Evolutionary conservation across 1,140 invertebrate species (phyloP).

Genomic region (Drosophila novamexicana): DNA sequence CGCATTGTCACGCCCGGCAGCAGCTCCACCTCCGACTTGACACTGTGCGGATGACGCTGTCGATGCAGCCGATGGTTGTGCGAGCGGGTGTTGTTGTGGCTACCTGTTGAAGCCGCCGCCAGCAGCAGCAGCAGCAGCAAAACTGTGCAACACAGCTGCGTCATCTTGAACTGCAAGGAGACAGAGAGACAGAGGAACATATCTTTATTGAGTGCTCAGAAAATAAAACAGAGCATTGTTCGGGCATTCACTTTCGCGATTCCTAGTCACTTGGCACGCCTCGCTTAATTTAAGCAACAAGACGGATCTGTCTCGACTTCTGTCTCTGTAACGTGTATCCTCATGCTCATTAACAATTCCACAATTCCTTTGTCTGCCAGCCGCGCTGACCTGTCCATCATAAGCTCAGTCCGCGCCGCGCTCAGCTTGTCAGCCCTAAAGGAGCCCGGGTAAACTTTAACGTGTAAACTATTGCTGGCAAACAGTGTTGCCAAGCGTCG

Average conservation of each 20-base stretch:
- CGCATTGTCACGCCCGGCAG: slow-evolving; percentile 62
- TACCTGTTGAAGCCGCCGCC: slow-evolving; percentile 44
- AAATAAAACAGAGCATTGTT: neutral
- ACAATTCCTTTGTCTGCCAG: slow-evolving; percentile 65
- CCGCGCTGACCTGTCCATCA: slow-evolving; percentile 63
- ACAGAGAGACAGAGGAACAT: slow-evolving; percentile 22
- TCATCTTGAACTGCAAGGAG: slow-evolving; percentile 42
- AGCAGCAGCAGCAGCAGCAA: slow-evolving; percentile 42
- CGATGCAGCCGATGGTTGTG: slow-evolving; percentile 51
- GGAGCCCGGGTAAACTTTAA: neutral
- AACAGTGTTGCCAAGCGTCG: neutral
- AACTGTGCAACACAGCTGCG: slow-evolving; percentile 54
- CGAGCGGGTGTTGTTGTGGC: slow-evolving; percentile 33
- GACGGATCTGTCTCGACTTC: slow-evolving; percentile 51
- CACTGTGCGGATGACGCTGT: slow-evolving; percentile 48
- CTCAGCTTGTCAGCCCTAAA: neutral
- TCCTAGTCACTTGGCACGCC: slow-evolving; percentile 54
- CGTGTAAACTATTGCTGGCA: too few species aligned
- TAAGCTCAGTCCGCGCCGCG: neutral
- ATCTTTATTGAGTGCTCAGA: slow-evolving; percentile 60
- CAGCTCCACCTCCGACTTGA: slow-evolving; percentile 64
- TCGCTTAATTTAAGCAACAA: slow-evolving; percentile 73
- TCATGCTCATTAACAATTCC: slow-evolving; percentile 65
- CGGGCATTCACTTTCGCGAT: slow-evolving; percentile 51
- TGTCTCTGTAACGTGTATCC: slow-evolving; percentile 21